Conservation (phyloP, 2,113 vertebrate genomes). For the Pristiophorus japonicus region DNA sequence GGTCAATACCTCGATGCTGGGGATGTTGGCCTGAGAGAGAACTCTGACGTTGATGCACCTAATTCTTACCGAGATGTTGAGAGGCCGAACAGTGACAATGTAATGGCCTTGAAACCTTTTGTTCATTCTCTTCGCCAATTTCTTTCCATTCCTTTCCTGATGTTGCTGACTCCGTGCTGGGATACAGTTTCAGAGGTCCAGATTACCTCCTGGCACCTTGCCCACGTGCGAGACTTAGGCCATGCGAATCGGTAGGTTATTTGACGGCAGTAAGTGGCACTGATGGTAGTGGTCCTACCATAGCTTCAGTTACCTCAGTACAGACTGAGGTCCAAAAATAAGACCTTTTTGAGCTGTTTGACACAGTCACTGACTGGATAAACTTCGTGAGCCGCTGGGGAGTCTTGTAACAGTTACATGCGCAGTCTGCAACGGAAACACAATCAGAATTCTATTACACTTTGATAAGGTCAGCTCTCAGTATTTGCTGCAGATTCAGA, state of each 20-base stretch:
- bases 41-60: too few species aligned
- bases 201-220: not conserved
- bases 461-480: not conserved
- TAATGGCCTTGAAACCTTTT: not conserved
- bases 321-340: not conserved
- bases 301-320: not conserved
- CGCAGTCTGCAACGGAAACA: not conserved
- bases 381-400: not conserved
- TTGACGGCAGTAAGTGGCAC: not conserved
- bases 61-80: not conserved
- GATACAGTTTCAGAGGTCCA: not conserved
- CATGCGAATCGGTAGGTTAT: not conserved
- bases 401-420: not conserved
- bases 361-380: not conserved
- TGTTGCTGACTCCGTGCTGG: not conserved
- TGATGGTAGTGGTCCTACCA: not conserved
- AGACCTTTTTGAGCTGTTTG: not conserved
- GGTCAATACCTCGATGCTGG: too few species aligned
- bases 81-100: not conserved
- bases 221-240: not conserved
- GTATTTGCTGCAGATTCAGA: conserved; percentile 15
- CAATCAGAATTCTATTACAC: conserved; percentile 7
- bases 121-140: not conserved
- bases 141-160: not conserved
- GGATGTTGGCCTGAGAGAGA: too few species aligned